Conservation (phyloP, 1,140 invertebrate species). For the Arctopsyche grandis region DNA sequence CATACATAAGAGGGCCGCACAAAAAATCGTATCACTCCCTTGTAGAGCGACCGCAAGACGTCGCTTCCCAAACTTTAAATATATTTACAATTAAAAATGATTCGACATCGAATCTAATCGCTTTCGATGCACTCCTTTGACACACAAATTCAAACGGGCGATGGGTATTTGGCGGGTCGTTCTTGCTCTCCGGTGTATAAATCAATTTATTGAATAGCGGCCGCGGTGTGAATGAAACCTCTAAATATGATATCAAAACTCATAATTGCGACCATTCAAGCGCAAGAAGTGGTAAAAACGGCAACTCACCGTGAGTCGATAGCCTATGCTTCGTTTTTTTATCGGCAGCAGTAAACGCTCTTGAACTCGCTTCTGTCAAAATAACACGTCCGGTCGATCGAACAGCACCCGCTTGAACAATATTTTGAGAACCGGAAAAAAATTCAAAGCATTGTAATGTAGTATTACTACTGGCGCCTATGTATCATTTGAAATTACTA, state of each 20-base stretch:
- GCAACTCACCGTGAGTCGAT: constrained; percentile 34
- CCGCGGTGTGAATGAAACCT: constrained; percentile 33
- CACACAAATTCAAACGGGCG: no score
- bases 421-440: background rate
- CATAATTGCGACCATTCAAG: constrained; percentile 42
- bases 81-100: no score
- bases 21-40: no score
- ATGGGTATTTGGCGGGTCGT: background rate
- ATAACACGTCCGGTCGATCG: constrained; percentile 17
- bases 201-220: constrained; percentile 35
- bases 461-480: no score
- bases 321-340: constrained; percentile 6
- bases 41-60: no score
- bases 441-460: no score
- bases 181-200: background rate
- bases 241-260: constrained; percentile 45
- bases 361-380: constrained; percentile 42
- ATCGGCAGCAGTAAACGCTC: constrained; percentile 33
- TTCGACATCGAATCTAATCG: no score
- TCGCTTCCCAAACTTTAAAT: no score
- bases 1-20: no score
- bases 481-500: no score
- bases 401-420: background rate
- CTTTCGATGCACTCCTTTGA: no score
- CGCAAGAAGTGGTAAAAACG: constrained; percentile 19